Percentiles rank a stretch among this genome's conserved stretches.
Conservation (phyloP, 2,113 vertebrate species). For the Dascyllus trimaculatus region DNA sequence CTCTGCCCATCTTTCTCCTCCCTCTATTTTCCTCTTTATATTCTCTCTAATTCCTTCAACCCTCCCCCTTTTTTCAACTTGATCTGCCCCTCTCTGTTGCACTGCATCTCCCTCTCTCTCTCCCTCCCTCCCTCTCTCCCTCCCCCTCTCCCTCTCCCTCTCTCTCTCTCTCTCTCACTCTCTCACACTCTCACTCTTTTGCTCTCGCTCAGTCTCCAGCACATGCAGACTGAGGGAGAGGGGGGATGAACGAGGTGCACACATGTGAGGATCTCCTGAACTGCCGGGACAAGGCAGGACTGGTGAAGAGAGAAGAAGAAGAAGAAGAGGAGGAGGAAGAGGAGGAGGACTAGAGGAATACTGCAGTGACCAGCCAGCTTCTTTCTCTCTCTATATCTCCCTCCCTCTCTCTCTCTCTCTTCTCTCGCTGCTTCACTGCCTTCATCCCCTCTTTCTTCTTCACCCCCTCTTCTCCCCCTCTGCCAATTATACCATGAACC, state of each 20-base stretch:
- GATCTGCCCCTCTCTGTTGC: conserved; percentile 67
- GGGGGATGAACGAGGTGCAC: conserved; percentile 66
- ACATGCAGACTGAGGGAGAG: conserved; percentile 67
- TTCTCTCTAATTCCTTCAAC: conserved; percentile 79
- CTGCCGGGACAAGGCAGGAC: conserved; percentile 69
- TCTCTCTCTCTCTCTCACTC: no score
- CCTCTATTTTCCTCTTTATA: conserved; percentile 62
- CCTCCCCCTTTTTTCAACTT: conserved; percentile 71
- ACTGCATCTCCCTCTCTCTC: conserved; percentile 50
- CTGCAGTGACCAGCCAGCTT: conserved; percentile 75
- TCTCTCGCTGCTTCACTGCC: conserved; percentile 65
- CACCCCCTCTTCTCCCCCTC: conserved; percentile 56
- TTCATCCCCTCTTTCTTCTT: conserved; percentile 52
- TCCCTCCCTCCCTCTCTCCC: conserved; percentile 21
- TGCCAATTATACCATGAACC: conserved; percentile 82
- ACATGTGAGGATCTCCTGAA: conserved; percentile 80
- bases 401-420: conserved; percentile 38
- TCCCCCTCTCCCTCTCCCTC: conserved; percentile 19
- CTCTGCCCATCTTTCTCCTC: conserved; percentile 63
- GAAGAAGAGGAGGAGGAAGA: conserved; percentile 59
- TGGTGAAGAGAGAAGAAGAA: conserved; percentile 64
- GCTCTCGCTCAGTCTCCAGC: conserved; percentile 52
- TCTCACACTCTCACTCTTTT: conserved; percentile 4
- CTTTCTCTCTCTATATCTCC: conserved; percentile 45
- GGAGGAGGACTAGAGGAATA: conserved; percentile 73